Evolutionary conservation across 2,888 invertebrate species (phyloP).

Genomic region (Chaitophorus viminalis): DNA sequence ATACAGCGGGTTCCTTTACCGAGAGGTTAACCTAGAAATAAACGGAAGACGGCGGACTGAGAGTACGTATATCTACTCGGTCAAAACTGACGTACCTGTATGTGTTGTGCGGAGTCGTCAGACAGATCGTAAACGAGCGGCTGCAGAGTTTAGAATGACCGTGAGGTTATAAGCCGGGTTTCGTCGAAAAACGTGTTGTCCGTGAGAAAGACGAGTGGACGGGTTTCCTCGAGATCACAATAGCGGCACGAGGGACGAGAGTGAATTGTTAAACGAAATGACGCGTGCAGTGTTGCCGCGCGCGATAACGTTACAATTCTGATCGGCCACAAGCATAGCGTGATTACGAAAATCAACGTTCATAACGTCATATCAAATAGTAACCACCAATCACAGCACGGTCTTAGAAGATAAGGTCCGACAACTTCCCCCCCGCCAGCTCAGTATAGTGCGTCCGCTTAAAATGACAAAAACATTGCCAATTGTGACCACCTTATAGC

Average conservation of each 20-base stretch:
- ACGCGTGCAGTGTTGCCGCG: constrained; percentile 25
- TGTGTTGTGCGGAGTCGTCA: no score
- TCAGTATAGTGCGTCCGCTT: no score
- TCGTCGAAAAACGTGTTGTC: constrained; percentile 12
- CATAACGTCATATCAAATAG: no score
- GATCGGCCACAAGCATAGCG: background rate
- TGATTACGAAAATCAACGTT: background rate
- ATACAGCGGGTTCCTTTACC: background rate
- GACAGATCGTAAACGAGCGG: background rate
- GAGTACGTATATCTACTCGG: background rate
- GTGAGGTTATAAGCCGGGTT: background rate
- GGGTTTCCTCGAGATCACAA: background rate
- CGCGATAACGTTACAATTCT: background rate
- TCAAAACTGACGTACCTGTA: background rate
- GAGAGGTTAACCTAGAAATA: background rate
- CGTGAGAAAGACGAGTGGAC: background rate
- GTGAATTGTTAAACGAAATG: background rate
- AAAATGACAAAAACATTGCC: no score
- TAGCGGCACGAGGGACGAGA: background rate
- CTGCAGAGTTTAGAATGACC: background rate
- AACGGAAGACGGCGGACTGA: background rate
- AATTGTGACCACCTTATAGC: no score
- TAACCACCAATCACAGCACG: no score
- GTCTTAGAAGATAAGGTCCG: no score
- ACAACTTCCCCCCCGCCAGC: no score